Conservation (phyloP, 2,113 vertebrate species). For the Diadophis punctatus region DNA sequence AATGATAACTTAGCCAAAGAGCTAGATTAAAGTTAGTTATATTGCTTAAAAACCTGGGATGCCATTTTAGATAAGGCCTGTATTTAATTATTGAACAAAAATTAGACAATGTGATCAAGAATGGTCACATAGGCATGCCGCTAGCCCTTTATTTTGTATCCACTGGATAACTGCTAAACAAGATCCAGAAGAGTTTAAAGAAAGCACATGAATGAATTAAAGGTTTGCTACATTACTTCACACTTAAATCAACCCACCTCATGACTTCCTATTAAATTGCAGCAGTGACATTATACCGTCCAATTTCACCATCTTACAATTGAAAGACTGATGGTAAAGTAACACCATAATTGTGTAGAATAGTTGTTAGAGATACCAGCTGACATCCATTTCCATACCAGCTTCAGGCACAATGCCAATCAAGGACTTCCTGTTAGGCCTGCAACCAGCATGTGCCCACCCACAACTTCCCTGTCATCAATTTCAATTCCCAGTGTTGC, state of each 20-base stretch:
- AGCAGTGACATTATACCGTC: neutral
- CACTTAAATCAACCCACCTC: neutral
- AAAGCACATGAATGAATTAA: neutral
- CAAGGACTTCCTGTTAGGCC: slow-evolving; percentile 17
- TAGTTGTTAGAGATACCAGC: neutral
- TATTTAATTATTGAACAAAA: neutral
- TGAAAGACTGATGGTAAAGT: neutral
- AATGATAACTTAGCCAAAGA: neutral
- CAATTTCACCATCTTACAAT: neutral
- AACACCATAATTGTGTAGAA: neutral
- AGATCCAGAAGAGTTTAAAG: neutral
- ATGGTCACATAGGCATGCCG: neutral
- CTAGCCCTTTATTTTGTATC: neutral
- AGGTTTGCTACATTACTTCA: neutral
- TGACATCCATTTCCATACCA: neutral
- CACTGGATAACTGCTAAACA: neutral
- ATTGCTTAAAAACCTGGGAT: neutral
- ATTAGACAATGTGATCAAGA: neutral
- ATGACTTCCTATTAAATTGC: neutral
- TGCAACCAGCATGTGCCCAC: slow-evolving; percentile 4
- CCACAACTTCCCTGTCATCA: slow-evolving; percentile 15
- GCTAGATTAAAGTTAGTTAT: neutral
- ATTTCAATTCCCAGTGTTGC: slow-evolving; percentile 19
- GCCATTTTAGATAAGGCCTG: neutral
- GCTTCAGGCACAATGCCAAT: neutral